A percentile compares a stretch with the other conserved stretches of the same genome.
Evolutionary conservation across 2,797 vertebrate genomes (phyloP).

Genomic region (Chelidonichthys spinosus): DNA sequence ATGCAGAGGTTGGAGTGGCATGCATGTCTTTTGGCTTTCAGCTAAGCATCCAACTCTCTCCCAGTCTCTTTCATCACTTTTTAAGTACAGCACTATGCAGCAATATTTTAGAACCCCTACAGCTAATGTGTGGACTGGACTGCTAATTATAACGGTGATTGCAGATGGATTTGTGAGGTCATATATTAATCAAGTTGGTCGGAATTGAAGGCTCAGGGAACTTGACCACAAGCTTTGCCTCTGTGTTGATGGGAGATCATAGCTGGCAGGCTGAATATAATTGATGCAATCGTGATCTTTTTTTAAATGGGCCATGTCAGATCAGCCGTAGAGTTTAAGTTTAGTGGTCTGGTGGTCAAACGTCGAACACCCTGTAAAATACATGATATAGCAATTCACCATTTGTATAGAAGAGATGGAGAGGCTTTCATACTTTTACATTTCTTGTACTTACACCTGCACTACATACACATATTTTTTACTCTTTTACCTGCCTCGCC

Average conservation of each 20-base stretch:
- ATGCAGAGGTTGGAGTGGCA: constrained; percentile 25
- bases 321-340: not conserved
- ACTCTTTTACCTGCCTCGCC: too few relatives aligned
- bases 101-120: constrained; percentile 30
- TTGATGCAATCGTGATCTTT: not conserved
- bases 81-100: constrained; percentile 10
- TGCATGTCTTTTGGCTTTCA: constrained; percentile 24
- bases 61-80: constrained; percentile 14
- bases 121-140: constrained; percentile 36
- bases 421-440: too few relatives aligned
- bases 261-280: constrained; percentile 11
- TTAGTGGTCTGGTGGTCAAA: not conserved
- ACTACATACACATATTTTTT: too few relatives aligned
- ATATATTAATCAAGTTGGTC: constrained; percentile 57
- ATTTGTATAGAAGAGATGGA: too few relatives aligned
- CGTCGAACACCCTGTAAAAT: too few relatives aligned
- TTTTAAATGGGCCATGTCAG: not conserved
- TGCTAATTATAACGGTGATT: constrained; percentile 34
- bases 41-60: constrained; percentile 2
- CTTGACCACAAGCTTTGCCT: constrained; percentile 25
- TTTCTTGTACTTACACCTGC: too few relatives aligned
- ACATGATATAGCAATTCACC: too few relatives aligned
- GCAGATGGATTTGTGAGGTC: constrained; percentile 36
- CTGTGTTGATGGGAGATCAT: constrained; percentile 9
- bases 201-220: constrained; percentile 33